Conservation (phyloP, 2,888 invertebrate species). For the Blastobasis lacticolella region DNA sequence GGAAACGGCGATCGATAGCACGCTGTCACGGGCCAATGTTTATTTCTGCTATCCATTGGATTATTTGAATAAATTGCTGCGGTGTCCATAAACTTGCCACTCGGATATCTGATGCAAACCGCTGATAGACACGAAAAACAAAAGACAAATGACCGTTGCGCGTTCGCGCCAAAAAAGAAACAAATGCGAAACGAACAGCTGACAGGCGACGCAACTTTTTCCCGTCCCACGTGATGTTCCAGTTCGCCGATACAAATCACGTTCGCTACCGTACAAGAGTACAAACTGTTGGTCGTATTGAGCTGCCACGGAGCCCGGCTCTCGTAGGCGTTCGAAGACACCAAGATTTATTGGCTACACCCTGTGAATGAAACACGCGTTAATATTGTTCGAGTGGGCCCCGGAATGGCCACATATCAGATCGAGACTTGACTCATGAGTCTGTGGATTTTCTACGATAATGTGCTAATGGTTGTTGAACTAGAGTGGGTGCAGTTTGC, state of each 20-base stretch:
- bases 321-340: conserved; percentile 21
- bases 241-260: conserved; percentile 5
- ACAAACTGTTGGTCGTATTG: conserved; percentile 5
- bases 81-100: too few species aligned
- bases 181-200: too few species aligned
- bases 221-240: conserved; percentile 1
- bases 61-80: too few species aligned
- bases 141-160: too few species aligned
- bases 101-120: too few species aligned
- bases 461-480: neutral
- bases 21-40: too few species aligned
- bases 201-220: conserved; percentile 15
- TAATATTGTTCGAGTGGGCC: conserved; percentile 6
- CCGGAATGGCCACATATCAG: neutral
- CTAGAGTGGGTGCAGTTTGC: neutral
- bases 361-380: conserved; percentile 8
- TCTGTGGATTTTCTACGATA: neutral
- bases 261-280: conserved; percentile 8
- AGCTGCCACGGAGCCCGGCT: conserved; percentile 1
- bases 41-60: too few species aligned
- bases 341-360: conserved; percentile 16
- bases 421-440: neutral
- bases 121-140: too few species aligned
- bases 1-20: too few species aligned
- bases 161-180: too few species aligned